phyloP scores from a whole-genome alignment of 2,888 invertebrate genomes.

The Ommatoiulus sabulosus region DNA sequence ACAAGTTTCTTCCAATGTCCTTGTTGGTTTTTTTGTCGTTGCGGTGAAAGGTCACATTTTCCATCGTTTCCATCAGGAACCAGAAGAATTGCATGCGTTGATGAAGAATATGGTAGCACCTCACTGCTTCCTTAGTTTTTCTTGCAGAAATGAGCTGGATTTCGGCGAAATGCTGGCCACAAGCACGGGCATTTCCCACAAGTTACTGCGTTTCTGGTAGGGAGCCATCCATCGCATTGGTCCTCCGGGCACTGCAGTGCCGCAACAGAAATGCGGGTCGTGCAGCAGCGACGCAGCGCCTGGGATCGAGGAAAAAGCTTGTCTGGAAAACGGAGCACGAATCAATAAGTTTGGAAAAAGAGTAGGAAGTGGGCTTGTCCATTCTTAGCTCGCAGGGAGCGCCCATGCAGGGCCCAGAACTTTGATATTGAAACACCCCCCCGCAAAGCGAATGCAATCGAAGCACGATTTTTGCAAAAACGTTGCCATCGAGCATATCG shows the following conservation, averaged over 20 bases:
- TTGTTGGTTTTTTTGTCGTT: background rate
- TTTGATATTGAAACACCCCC: background rate
- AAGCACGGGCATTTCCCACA: background rate
- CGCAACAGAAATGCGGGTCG: too few relatives aligned
- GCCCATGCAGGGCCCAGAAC: background rate
- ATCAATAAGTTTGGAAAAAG: constrained; percentile 1
- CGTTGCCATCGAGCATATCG: background rate
- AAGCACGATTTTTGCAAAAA: background rate
- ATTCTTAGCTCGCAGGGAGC: background rate
- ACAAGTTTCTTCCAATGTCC: background rate
- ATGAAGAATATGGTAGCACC: background rate
- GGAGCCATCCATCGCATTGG: background rate
- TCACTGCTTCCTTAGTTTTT: background rate
- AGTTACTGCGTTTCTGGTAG: background rate
- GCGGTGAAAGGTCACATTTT: background rate
- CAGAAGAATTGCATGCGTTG: background rate
- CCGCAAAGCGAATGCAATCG: background rate
- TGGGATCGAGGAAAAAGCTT: background rate
- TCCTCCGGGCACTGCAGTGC: constrained; percentile 1
- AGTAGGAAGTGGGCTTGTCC: background rate
- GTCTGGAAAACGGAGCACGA: background rate
- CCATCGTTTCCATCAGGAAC: background rate
- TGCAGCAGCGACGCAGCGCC: background rate
- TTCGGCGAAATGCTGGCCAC: background rate
- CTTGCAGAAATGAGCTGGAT: background rate